phyloP scores from a whole-genome alignment of 2,888 invertebrate genomes.

The Sesia apiformis region DNA sequence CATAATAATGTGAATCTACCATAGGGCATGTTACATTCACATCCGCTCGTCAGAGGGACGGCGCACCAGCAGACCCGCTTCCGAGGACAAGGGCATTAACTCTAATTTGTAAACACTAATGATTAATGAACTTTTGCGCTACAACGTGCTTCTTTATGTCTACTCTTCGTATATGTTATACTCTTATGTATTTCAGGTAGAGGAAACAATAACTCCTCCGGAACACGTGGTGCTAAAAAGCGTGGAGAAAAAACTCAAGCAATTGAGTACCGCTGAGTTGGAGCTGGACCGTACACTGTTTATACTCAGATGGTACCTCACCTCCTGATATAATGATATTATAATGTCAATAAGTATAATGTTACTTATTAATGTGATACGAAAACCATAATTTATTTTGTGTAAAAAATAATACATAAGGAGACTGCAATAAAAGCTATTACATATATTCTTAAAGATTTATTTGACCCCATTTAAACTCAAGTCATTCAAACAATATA shows the following conservation, averaged over 20 bases:
- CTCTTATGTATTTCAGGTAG: conserved; percentile 70
- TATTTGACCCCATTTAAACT: conserved; percentile 71
- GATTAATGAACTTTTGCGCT: too few relatives aligned
- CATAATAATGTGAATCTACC: too few relatives aligned
- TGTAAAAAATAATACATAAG: background rate
- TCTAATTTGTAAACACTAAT: too few relatives aligned
- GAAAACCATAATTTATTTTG: background rate
- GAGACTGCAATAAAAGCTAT: background rate
- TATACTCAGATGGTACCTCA: conserved; percentile 84
- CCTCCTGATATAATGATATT: conserved; percentile 28
- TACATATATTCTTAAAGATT: conserved; percentile 59
- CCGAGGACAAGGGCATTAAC: too few relatives aligned
- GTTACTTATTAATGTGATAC: too few relatives aligned
- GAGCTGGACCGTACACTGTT: conserved; percentile 89
- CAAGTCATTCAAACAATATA: conserved; percentile 61
- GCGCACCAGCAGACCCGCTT: too few relatives aligned
- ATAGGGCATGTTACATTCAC: too few relatives aligned
- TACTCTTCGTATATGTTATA: too few relatives aligned
- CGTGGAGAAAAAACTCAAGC: conserved; percentile 83
- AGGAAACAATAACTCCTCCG: conserved; percentile 90
- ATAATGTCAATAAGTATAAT: background rate
- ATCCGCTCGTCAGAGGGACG: too few relatives aligned
- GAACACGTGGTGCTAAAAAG: conserved; percentile 84
- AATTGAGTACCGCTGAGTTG: conserved; percentile 84
- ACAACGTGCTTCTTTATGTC: too few relatives aligned